Evolutionary conservation across 2,797 vertebrate genomes (phyloP).

Genomic region (Microhierax caerulescens): DNA sequence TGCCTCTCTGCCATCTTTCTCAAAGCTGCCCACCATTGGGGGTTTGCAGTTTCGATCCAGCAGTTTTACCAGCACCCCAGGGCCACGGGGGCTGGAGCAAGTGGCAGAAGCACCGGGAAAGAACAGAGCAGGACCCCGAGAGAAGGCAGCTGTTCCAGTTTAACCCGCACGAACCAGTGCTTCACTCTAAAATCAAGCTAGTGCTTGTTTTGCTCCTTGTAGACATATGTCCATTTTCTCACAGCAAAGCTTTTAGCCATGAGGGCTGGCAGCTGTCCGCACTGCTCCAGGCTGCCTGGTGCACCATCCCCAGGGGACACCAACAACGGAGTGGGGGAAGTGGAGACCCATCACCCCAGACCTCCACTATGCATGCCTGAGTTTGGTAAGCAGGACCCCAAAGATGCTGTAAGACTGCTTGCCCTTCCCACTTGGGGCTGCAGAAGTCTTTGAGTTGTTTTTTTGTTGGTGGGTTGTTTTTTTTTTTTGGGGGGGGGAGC

Average conservation of each 20-base stretch:
- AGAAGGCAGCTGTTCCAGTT: background rate
- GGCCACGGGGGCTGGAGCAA: background rate
- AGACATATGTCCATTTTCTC: background rate
- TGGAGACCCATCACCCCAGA: background rate
- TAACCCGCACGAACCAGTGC: background rate
- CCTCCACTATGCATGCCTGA: background rate
- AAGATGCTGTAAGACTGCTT: no score
- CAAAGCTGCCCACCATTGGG: background rate
- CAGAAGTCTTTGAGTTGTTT: no score
- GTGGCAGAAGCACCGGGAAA: background rate
- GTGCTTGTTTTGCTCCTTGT: background rate
- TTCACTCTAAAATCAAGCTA: background rate
- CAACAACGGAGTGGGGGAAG: background rate
- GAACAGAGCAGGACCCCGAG: background rate
- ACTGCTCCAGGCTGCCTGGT: background rate
- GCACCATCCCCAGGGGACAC: background rate
- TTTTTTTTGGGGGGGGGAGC: no score
- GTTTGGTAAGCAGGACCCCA: background rate
- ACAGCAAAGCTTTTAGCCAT: background rate
- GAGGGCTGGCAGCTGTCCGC: background rate
- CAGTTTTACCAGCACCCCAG: background rate
- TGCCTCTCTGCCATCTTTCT: background rate
- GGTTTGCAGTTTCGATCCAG: background rate
- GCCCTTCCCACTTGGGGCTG: background rate
- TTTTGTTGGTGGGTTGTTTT: no score